These are phyloP conservation scores for Turdus rufiventris DNA, from an alignment of 2,113 vertebrate species.

Conservation along the genomic window DNA sequence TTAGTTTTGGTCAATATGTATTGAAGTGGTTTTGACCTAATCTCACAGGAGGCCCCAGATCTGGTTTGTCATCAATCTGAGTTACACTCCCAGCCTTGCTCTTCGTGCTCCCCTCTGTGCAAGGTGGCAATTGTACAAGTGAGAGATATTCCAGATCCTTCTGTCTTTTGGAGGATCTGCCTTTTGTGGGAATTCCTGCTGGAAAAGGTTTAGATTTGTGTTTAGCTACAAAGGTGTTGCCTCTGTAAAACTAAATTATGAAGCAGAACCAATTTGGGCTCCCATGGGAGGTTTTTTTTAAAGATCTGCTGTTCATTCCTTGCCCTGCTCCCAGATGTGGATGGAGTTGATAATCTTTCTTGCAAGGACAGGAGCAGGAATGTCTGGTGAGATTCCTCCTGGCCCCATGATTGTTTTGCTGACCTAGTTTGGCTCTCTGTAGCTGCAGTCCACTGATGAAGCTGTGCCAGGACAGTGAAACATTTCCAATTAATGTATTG, in stretches of 20 bases:
- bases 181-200: neutral
- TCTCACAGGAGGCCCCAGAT: neutral
- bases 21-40: constrained; percentile 29
- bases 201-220: neutral
- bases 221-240: neutral
- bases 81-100: neutral
- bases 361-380: neutral
- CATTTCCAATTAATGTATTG: neutral
- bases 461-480: neutral
- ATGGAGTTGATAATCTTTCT: neutral
- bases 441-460: neutral
- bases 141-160: neutral
- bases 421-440: neutral
- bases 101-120: neutral
- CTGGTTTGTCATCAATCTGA: neutral
- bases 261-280: neutral
- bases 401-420: neutral
- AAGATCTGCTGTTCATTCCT: neutral
- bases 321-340: neutral
- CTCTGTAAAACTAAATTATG: neutral
- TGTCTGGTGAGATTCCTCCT: neutral
- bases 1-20: constrained; percentile 41
- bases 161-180: neutral
- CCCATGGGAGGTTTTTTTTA: neutral
- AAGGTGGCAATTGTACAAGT: neutral